A percentile compares a stretch with the other conserved stretches of the same genome.
Evolutionary conservation across 2,797 vertebrate genomes (phyloP).

Genomic region (Micromesistius poutassou): DNA sequence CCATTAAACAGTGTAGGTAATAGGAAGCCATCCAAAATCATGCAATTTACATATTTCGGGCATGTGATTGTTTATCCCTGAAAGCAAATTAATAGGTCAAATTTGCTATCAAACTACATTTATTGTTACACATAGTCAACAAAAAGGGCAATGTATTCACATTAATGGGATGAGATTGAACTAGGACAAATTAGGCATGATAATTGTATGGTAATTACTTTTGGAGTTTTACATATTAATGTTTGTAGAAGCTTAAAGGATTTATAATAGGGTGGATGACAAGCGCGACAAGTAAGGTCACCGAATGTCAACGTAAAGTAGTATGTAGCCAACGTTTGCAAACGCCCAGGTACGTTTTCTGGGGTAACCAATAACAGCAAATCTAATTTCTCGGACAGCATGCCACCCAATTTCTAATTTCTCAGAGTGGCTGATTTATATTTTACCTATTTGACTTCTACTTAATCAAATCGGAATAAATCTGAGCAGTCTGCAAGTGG

Average conservation of each 20-base stretch:
- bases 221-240: conserved; percentile 17
- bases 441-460: neutral
- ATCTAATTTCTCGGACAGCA: neutral
- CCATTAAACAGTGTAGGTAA: neutral
- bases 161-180: conserved; percentile 18
- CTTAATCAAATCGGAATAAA: neutral
- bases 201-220: conserved; percentile 20
- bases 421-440: neutral
- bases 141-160: conserved; percentile 18
- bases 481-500: neutral
- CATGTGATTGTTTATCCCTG: conserved; percentile 31
- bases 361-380: neutral
- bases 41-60: conserved; percentile 11
- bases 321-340: neutral
- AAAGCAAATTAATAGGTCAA: neutral
- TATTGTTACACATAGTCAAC: neutral
- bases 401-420: neutral
- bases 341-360: neutral
- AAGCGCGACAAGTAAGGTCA: neutral
- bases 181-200: conserved; percentile 12
- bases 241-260: neutral
- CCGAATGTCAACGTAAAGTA: neutral
- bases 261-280: conserved; percentile 4
- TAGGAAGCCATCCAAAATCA: neutral
- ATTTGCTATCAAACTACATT: conserved; percentile 2